Percentiles rank a stretch among this genome's conserved stretches.
Evolutionary conservation across 2,888 invertebrate genomes (phyloP).

Genomic region (Leucophenga maculata): DNA sequence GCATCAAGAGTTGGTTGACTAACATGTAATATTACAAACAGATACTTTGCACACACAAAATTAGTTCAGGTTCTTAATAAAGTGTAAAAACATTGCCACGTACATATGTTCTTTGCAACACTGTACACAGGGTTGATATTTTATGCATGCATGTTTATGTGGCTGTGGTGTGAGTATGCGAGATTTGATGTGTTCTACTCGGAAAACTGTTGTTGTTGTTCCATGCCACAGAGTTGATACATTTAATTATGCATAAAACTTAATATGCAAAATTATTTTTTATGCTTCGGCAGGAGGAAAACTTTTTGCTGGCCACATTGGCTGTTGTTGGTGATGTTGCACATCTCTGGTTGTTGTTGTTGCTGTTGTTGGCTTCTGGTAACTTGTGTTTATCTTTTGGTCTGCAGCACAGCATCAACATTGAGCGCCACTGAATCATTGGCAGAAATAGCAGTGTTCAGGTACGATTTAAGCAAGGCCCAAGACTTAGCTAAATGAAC

Average conservation of each 20-base stretch:
- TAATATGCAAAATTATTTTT: conserved; percentile 31
- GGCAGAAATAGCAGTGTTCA: neutral
- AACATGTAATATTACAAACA: neutral
- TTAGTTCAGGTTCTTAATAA: conserved; percentile 12
- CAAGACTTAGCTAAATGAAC: too few species aligned
- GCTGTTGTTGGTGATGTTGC: conserved; percentile 32
- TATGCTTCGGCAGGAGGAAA: neutral
- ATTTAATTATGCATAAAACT: conserved; percentile 61
- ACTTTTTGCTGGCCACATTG: neutral
- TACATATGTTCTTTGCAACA: conserved; percentile 3
- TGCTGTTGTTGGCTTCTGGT: conserved; percentile 8
- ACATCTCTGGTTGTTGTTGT: too few species aligned
- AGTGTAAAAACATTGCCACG: conserved; percentile 4
- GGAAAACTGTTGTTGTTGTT: neutral
- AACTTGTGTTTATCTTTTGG: conserved; percentile 54
- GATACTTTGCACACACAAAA: neutral
- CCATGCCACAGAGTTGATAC: conserved; percentile 29
- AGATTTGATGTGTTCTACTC: neutral
- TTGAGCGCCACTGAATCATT: neutral
- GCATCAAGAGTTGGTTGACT: neutral
- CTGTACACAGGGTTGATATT: conserved; percentile 2
- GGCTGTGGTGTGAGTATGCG: neutral
- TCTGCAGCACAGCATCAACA: conserved; percentile 47
- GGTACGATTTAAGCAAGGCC: too few species aligned
- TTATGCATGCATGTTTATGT: neutral